Base-by-base conservation (phyloP, 2,888 invertebrate genomes). In the Auanema sp. region DNA sequence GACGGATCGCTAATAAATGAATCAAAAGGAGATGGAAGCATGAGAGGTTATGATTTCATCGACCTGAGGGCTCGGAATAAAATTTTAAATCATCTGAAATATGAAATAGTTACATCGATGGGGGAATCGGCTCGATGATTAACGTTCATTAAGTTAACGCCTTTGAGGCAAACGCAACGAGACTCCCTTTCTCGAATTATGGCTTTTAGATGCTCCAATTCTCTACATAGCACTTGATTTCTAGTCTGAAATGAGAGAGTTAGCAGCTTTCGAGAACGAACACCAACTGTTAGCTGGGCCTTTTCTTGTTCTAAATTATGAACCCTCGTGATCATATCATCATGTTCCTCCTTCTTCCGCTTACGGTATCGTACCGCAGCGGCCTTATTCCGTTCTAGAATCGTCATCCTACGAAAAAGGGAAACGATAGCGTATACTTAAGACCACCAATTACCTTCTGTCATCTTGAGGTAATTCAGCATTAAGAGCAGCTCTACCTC, bases 311-410 rank as follows among this genome's bases (percentile, higher is more conserved):
- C 82, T 40, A 83, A 63, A 11, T 53, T 64, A 52, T 76, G 78
- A n/a, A 80, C 81, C 24, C 80, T 60, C 14, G 70, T 71, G 51
- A 82, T 73, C 77, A 75, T 78, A 56, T 78, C 80, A 59, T 82
- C 82, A 66, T 83, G 82, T 54, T 82, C 82, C 60, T 83, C 82
- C 81, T 82, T 82, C 76, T 82, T 82, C 58, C 82, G 58, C 66
- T 82, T 83, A 11, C 81, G 68, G 51, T 80, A 83, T 56, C 82
- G 63, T 6, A 83, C 82, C 4, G 82, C 82, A 6, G 82, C 82
- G 6, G 82, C 82, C 71, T 81, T 82, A 61, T 82, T 83, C 42
- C 82, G 59, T 65, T 82, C 82, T 8, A 79, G 66, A 55, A 79
- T 79, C 10, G 79, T 79, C 61, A 68, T 69, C 33, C 79, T 66